Evolutionary conservation across 2,888 invertebrate genomes (phyloP), one percentile per base, ranked within the genome.

Genomic region (Dasysyrphus albostriatus): DNA sequence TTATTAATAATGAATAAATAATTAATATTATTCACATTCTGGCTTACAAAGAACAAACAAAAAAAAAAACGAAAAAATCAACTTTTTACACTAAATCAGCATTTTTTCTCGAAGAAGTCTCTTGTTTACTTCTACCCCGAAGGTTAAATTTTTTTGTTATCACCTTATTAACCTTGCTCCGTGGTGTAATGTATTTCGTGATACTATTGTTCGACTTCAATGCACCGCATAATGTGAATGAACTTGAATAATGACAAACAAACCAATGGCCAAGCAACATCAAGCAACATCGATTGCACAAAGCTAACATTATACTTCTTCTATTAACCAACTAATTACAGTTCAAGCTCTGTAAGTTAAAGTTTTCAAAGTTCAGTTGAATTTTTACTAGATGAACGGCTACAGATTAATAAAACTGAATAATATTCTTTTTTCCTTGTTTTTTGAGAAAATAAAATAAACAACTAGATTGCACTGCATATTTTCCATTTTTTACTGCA

Each of bases 141-240:
- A 54, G 54, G 54, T 54, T 32, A 32, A 29, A 8, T 29, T 32
- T 54, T 32, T 54, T 54, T 32, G 29, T 54, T 54, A 54, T 54
- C 54, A 54, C 29, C 54, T 54, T 54, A 32, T 54, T 32, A 29
- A 54, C 54, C 54, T 54, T 54, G 29, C 29, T 54, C 29, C 14
- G n/a, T 8, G 29, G 29, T 32, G 32, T 32, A 54, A 54, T 32
- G 29, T 54, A 1, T 54, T 54, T 54, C 54, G 54, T 54, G 54
- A 54, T 54, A 29, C 4, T 29, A 34, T 39, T 37, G n/a, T 67
- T 49, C 49, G 47, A 67, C 63, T 65, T 65, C 6, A 65, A 65
- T 39, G 63, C 39, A 59, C 12, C 32, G 14, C 54, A 54, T 32
- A 54, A 54, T 54, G 54, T 54, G 54, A 59, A 19, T 59, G 37